A percentile compares a stretch with the other conserved stretches of the same genome.
Evolutionary conservation across 2,797 vertebrate genomes (phyloP).

Genomic region (Siniperca scherzeri): DNA sequence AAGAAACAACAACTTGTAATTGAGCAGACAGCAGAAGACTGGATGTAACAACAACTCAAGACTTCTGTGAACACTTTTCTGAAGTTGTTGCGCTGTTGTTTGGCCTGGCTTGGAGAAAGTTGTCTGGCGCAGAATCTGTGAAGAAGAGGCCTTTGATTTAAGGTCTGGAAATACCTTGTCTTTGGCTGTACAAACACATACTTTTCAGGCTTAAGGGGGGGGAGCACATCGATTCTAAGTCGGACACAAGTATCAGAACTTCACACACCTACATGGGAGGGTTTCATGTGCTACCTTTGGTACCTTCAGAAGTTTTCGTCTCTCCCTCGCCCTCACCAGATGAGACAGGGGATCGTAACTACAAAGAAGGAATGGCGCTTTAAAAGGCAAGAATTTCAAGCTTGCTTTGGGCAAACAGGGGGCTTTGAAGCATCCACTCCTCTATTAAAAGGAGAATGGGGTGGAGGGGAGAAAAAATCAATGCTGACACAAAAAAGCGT

Average conservation of each 20-base stretch:
- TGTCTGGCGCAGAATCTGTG: constrained; percentile 72
- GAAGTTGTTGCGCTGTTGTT: constrained; percentile 70
- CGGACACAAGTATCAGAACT: constrained; percentile 79
- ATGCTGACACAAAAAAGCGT: constrained; percentile 85
- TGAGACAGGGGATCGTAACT: constrained; percentile 88
- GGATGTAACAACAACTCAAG: constrained; percentile 65
- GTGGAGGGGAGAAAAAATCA: constrained; percentile 82
- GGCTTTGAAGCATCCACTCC: constrained; percentile 79
- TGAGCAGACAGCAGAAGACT: constrained; percentile 72
- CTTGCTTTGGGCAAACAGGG: constrained; percentile 91
- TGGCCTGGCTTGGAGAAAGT: constrained; percentile 71
- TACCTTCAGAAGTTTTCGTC: constrained; percentile 90
- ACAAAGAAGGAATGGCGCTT: constrained; percentile 89
- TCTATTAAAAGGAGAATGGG: constrained; percentile 80
- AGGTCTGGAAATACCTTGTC: constrained; percentile 80
- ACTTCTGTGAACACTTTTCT: constrained; percentile 72
- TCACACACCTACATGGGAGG: constrained; percentile 83
- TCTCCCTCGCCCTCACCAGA: constrained; percentile 83
- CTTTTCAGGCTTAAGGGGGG: constrained; percentile 78
- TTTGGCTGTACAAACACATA: constrained; percentile 73
- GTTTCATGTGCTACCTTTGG: constrained; percentile 84
- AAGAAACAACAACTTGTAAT: constrained; percentile 75
- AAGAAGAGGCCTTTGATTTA: constrained; percentile 76
- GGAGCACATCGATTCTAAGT: constrained; percentile 81
- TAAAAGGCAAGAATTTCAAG: constrained; percentile 92